phyloP scores from a whole-genome alignment of 2,113 vertebrate species.

The Pao palembangensis region DNA sequence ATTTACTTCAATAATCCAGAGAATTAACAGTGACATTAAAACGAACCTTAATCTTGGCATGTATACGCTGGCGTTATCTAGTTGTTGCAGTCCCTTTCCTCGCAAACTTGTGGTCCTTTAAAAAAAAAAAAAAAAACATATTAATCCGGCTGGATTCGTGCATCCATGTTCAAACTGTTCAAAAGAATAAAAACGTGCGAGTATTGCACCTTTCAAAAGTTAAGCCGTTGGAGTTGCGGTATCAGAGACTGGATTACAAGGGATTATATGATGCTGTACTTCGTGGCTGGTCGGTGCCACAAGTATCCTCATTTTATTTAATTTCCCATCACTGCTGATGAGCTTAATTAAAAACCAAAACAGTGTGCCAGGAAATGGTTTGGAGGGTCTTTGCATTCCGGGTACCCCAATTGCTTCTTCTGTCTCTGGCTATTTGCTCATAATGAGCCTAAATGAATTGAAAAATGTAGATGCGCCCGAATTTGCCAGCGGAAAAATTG shows the following conservation, averaged over 20 bases:
- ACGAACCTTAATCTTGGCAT: neutral
- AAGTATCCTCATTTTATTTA: slow-evolving; percentile 26
- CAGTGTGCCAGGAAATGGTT: slow-evolving; percentile 54
- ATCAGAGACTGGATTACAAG: neutral
- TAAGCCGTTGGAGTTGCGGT: neutral
- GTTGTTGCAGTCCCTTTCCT: neutral
- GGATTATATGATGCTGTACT: neutral
- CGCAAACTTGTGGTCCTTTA: neutral
- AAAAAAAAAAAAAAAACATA: neutral
- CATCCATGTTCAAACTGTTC: neutral
- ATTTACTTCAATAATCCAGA: too few relatives aligned
- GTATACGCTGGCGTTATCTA: neutral
- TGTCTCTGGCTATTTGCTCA: slow-evolving; percentile 54
- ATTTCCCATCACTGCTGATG: slow-evolving; percentile 39
- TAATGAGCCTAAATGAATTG: slow-evolving; percentile 71
- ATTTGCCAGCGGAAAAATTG: slow-evolving; percentile 49
- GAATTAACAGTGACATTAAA: slow-evolving; percentile 1
- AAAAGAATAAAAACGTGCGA: neutral
- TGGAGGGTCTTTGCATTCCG: slow-evolving; percentile 50
- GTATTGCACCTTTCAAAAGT: slow-evolving; percentile 1
- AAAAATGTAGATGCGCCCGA: slow-evolving; percentile 65
- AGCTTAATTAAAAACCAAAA: slow-evolving; percentile 59
- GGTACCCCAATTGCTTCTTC: slow-evolving; percentile 58
- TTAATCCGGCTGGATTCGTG: neutral
- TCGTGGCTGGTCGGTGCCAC: slow-evolving; percentile 19